Evolutionary conservation across 2,888 invertebrate genomes (phyloP), one percentile per base, ranked within the genome.

Genomic region (Brachyopa scutellaris): DNA sequence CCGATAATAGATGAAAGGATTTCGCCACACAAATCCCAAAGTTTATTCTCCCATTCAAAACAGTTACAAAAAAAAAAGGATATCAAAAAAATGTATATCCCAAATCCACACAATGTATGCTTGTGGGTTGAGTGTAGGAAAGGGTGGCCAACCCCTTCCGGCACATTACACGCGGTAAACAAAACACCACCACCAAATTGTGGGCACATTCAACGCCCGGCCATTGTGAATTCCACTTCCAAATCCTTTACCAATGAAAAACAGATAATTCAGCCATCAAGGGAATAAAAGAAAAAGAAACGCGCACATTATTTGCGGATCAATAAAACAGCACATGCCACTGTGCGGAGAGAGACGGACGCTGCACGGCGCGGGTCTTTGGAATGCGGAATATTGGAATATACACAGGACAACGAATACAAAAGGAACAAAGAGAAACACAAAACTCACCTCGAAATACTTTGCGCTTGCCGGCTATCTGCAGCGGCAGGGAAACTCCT

Each of bases 401-500:
- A n/a, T n/a, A n/a, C n/a, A 36, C 9, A 33, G 7, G 49, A 26
- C 15, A 11, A 45, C 13, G 29, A 66, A 55, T 40, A n/a, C n/a
- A 38, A 33, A 13, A 11, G 31, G 36, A 51, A 49, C n/a, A 8
- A 15, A 13, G 55, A 9, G 13, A 38, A 78, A 70, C 82, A 84
- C 73, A 85, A 78, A 84, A 86, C 93, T 92, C 91, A 95, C 95
- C 95, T 93, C 93, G 93, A 86, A 95, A 93, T 86, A 95, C 92
- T 90, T 95, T 95, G 85, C 94, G 92, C 88, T 93, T 94, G 86
- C 95, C 95, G 86, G 94, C 94, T 87, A 95, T 93, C 89, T 94
- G 93, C 86, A 95, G 93, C 85, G 94, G 94, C 88, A 95, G 93
- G 19, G 94, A 94, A 86, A 95, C 94, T n/a, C 95, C 95, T 8